Percentiles rank a stretch among this genome's conserved stretches.
These are phyloP conservation scores for Calidris pugnax DNA, from an alignment of 2,113 vertebrate genomes.

Conservation along the genomic window DNA sequence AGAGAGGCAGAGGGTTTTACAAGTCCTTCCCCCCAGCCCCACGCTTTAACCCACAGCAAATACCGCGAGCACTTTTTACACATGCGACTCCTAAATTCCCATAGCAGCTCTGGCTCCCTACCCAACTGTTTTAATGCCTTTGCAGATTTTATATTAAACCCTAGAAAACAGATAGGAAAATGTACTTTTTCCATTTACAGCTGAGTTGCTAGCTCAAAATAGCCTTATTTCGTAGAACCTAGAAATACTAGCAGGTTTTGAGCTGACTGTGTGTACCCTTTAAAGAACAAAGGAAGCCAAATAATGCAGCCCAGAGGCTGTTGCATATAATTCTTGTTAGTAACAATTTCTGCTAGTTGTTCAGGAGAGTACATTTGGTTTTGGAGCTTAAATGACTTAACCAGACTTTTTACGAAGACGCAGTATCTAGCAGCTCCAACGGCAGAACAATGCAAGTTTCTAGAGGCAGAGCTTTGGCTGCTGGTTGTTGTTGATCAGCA, in stretches of 20 bases:
- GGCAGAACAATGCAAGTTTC: slow-evolving; percentile 48
- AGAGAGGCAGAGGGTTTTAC: neutral
- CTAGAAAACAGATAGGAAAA: neutral
- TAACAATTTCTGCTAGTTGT: neutral
- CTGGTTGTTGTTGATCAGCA: slow-evolving; percentile 15
- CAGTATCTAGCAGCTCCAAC: slow-evolving; percentile 28
- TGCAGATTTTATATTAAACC: neutral
- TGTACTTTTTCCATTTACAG: neutral
- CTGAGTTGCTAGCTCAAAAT: neutral
- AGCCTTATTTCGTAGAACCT: neutral
- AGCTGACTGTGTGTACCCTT: neutral
- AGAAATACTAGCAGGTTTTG: neutral
- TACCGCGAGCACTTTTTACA: neutral
- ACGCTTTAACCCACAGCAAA: neutral
- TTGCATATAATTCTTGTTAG: neutral
- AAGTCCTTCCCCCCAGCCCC: neutral
- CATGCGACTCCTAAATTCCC: neutral
- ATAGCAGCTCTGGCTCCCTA: neutral
- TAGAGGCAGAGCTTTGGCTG: slow-evolving; percentile 9
- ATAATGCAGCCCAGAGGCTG: neutral
- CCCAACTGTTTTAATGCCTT: neutral
- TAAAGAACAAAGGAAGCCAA: neutral
- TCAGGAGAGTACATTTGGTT: neutral
- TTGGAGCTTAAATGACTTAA: slow-evolving; percentile 15
- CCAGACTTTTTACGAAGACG: slow-evolving; percentile 14